phyloP scores from a whole-genome alignment of 2,797 vertebrate genomes.

The Brachyalestes nurse region DNA sequence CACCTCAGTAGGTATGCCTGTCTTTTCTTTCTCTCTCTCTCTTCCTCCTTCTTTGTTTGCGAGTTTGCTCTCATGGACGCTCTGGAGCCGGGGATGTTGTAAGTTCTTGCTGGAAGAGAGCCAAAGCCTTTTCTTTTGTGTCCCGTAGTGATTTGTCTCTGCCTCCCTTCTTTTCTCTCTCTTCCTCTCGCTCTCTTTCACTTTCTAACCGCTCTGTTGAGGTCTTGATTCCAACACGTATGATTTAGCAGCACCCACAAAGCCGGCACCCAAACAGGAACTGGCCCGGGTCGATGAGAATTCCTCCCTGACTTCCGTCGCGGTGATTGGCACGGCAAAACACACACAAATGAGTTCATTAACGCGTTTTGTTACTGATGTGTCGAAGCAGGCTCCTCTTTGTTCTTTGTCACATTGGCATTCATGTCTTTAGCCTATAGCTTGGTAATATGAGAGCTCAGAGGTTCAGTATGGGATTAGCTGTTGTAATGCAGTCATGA shows the following conservation, averaged over 20 bases:
- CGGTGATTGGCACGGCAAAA: neutral
- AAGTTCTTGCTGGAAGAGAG: constrained; percentile 31
- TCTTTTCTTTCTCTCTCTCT: neutral
- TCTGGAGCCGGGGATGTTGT: constrained; percentile 36
- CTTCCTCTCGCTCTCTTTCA: neutral
- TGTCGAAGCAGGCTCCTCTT: neutral
- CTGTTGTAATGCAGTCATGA: constrained; percentile 16
- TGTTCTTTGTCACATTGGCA: neutral
- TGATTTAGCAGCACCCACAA: neutral
- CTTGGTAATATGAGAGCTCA: neutral
- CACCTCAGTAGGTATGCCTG: neutral
- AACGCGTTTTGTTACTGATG: neutral
- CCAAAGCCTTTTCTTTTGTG: constrained; percentile 40
- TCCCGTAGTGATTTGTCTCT: constrained; percentile 15
- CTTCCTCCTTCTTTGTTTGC: constrained; percentile 17
- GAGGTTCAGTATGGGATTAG: constrained; percentile 26
- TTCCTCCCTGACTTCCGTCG: constrained; percentile 3
- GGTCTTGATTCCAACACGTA: constrained; percentile 24
- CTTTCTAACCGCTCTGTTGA: neutral
- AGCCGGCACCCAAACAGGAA: constrained; percentile 6
- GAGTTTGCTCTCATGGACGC: constrained; percentile 34
- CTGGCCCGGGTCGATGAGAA: neutral
- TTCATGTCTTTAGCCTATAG: neutral
- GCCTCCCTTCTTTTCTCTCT: neutral
- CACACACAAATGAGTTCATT: neutral